Evolutionary conservation across 2,888 invertebrate genomes (phyloP).

Genomic region (Andrena chrysosceles): DNA sequence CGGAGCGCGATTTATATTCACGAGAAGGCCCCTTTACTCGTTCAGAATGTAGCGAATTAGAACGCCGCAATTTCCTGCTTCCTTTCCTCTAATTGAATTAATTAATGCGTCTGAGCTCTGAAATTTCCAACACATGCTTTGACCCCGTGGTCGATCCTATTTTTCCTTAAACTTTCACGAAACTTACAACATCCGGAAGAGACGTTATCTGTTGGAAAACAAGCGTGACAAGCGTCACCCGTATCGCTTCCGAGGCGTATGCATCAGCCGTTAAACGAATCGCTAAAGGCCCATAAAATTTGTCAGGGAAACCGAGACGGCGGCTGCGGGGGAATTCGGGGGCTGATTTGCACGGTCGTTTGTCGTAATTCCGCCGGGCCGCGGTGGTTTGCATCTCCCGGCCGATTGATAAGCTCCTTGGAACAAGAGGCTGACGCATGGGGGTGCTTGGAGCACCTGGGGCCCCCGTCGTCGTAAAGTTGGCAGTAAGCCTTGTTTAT

Average conservation of each 20-base stretch:
- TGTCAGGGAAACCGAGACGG: background rate
- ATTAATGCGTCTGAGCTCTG: constrained; percentile 27
- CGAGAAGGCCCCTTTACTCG: constrained; percentile 17
- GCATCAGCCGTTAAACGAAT: constrained; percentile 29
- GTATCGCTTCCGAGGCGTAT: constrained; percentile 14
- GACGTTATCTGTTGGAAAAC: too few relatives aligned
- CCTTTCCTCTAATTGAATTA: constrained; percentile 48
- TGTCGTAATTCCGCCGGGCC: constrained; percentile 46
- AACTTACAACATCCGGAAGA: too few relatives aligned
- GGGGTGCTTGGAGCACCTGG: constrained; percentile 64
- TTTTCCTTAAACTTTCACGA: too few relatives aligned
- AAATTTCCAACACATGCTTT: background rate
- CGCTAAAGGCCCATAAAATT: constrained; percentile 31
- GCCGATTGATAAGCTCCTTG: constrained; percentile 72
- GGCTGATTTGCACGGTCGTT: constrained; percentile 60
- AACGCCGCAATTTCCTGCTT: constrained; percentile 46
- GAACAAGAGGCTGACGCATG: constrained; percentile 57
- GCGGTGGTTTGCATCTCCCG: constrained; percentile 52
- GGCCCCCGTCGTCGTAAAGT: constrained; percentile 66
- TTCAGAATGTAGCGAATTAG: constrained; percentile 37
- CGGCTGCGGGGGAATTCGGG: constrained; percentile 1
- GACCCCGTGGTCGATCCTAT: too few relatives aligned
- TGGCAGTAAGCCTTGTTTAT: constrained; percentile 73
- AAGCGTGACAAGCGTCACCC: background rate
- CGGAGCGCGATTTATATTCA: constrained; percentile 47